These are phyloP conservation scores for Linnaemya vulpina DNA, from an alignment of 2,888 invertebrate species.

Conservation along the genomic window DNA sequence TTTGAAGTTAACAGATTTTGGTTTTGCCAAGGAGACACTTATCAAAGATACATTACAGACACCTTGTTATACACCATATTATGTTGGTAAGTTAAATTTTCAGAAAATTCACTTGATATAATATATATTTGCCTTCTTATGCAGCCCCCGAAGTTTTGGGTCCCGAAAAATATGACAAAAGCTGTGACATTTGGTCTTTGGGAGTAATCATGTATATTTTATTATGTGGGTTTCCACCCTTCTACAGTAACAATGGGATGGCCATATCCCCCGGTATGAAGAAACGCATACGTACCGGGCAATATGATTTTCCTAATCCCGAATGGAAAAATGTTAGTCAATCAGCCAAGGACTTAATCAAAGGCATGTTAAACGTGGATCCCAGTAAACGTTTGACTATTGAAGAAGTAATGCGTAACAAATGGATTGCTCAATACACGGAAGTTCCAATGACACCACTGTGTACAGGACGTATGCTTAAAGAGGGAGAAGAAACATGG, in stretches of 20 bases:
- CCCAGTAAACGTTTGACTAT: constrained; percentile 95
- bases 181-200: constrained; percentile 99
- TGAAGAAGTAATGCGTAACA: constrained; percentile 93
- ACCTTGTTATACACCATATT: constrained; percentile 99
- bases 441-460: constrained; percentile 97
- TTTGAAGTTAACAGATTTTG: constrained; percentile 98
- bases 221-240: constrained; percentile 99
- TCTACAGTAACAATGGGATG: constrained; percentile 98
- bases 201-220: constrained; percentile 99
- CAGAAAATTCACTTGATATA: background rate
- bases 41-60: constrained; percentile 95
- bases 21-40: constrained; percentile 97
- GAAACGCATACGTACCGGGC: constrained; percentile 92
- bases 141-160: constrained; percentile 90
- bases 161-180: constrained; percentile 98
- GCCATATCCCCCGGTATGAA: constrained; percentile 99
- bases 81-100: constrained; percentile 89
- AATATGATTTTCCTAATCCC: constrained; percentile 98
- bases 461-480: constrained; percentile 93
- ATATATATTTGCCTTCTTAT: constrained; percentile 24
- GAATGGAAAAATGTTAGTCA: constrained; percentile 97
- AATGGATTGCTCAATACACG: constrained; percentile 92
- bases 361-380: constrained; percentile 96
- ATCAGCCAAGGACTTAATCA: constrained; percentile 97
- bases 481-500: constrained; percentile 97